phyloP scores from a whole-genome alignment of 2,113 vertebrate species.

The Oenanthe melanoleuca region DNA sequence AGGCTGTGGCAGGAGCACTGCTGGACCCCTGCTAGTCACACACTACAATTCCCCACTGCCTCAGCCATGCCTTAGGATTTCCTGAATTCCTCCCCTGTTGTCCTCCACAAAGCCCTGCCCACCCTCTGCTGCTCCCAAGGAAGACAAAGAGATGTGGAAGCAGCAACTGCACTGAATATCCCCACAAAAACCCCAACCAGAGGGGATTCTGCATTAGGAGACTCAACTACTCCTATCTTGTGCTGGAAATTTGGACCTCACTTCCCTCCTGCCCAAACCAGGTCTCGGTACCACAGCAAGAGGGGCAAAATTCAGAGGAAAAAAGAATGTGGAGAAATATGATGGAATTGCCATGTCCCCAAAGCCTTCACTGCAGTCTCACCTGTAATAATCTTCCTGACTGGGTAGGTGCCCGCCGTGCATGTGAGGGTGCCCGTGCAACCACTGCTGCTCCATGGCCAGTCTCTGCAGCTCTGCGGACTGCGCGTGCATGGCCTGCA shows the following conservation, averaged over 20 bases:
- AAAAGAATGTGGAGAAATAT: neutral
- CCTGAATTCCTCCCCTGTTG: neutral
- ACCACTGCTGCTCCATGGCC: constrained; percentile 98
- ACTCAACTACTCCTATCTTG: neutral
- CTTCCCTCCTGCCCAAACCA: neutral
- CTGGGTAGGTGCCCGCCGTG: constrained; percentile 93
- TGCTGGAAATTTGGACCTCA: neutral
- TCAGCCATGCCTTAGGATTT: neutral
- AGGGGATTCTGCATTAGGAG: neutral
- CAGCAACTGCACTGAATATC: fast-evolving
- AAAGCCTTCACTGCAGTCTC: neutral
- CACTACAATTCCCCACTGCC: neutral
- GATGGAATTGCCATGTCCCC: fast-evolving
- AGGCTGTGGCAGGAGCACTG: neutral
- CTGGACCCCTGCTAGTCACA: neutral
- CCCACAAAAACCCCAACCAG: neutral
- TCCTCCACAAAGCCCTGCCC: neutral
- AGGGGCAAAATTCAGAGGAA: neutral
- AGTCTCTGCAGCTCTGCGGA: constrained; percentile 95
- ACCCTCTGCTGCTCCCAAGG: neutral
- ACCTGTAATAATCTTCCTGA: constrained; percentile 99
- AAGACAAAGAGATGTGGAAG: neutral
- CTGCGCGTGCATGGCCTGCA: constrained; percentile 99
- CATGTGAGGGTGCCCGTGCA: constrained; percentile 97
- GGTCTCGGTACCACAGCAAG: neutral